A percentile compares a stretch with the other conserved stretches of the same genome.
Conservation (phyloP, 1,140 invertebrate genomes). For the Parapsyche elsis region DNA sequence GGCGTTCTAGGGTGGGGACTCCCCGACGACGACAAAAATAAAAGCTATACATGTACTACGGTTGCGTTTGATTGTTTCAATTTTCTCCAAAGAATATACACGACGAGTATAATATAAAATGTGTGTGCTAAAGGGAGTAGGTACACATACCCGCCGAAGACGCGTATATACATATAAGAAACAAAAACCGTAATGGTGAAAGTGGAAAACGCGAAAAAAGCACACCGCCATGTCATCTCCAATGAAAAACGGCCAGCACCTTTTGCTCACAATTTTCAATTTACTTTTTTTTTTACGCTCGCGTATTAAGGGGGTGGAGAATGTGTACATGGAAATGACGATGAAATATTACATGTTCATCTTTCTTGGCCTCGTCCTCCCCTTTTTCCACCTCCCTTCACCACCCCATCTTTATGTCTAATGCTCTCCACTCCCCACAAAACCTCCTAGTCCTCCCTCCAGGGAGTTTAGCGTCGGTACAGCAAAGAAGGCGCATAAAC, state of each 20-base stretch:
- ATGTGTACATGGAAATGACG: conserved; percentile 52
- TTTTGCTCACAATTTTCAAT: conserved; percentile 54
- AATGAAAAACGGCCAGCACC: conserved; percentile 47
- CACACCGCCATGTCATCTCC: conserved; percentile 49
- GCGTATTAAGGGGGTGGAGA: conserved; percentile 45
- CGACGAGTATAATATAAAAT: neutral
- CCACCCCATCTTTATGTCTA: conserved; percentile 45
- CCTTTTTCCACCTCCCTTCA: neutral
- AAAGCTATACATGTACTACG: neutral
- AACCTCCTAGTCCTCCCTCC: conserved; percentile 4
- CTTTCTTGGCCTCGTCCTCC: conserved; percentile 47
- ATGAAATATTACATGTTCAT: conserved; percentile 57
- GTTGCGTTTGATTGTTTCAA: conserved; percentile 31
- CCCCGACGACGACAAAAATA: neutral
- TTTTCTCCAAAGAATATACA: neutral
- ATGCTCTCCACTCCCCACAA: conserved; percentile 37
- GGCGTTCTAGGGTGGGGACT: neutral
- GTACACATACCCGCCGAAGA: no score
- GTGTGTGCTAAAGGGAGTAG: no score
- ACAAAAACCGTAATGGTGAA: conserved; percentile 1
- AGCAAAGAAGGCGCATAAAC: conserved; percentile 18
- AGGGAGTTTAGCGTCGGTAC: conserved; percentile 39
- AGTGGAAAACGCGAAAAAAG: conserved; percentile 24
- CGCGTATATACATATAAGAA: neutral
- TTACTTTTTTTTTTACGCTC: conserved; percentile 50